phyloP scores from a whole-genome alignment of 2,888 invertebrate genomes.

The Uropetala carovei region DNA sequence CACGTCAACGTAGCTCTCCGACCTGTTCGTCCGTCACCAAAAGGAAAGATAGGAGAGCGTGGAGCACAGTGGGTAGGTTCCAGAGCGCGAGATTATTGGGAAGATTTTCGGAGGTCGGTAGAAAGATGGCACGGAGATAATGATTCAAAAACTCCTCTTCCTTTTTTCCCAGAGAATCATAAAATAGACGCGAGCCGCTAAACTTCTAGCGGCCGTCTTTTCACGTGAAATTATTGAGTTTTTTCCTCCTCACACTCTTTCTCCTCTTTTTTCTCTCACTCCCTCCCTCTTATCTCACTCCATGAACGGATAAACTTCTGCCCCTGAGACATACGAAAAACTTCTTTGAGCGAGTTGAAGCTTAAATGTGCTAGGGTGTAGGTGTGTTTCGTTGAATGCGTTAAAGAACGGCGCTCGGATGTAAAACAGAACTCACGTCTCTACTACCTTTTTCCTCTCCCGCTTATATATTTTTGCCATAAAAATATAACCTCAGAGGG shows the following conservation, averaged over 20 bases:
- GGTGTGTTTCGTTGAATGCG: constrained; percentile 18
- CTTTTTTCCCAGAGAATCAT: background rate
- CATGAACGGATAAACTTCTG: constrained; percentile 31
- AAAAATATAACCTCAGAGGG: background rate
- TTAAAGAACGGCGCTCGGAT: background rate
- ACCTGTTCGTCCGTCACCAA: too few relatives aligned
- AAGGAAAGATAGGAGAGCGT: too few relatives aligned
- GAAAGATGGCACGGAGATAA: background rate
- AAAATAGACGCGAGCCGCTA: background rate
- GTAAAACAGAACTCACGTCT: background rate
- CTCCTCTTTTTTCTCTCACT: background rate
- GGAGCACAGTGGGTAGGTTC: too few relatives aligned
- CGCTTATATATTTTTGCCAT: background rate
- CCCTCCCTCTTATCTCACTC: too few relatives aligned
- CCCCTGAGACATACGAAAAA: constrained; percentile 13
- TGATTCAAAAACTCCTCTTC: background rate
- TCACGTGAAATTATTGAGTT: constrained; percentile 20
- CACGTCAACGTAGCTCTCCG: too few relatives aligned
- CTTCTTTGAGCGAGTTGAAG: constrained; percentile 9
- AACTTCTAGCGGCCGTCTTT: constrained; percentile 26
- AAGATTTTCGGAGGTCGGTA: background rate
- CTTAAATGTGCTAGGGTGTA: background rate
- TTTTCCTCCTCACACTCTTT: background rate
- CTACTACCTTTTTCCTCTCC: background rate
- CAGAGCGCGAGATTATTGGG: too few relatives aligned